Conservation (phyloP, 1,140 invertebrate species). For the Achroia grisella region DNA sequence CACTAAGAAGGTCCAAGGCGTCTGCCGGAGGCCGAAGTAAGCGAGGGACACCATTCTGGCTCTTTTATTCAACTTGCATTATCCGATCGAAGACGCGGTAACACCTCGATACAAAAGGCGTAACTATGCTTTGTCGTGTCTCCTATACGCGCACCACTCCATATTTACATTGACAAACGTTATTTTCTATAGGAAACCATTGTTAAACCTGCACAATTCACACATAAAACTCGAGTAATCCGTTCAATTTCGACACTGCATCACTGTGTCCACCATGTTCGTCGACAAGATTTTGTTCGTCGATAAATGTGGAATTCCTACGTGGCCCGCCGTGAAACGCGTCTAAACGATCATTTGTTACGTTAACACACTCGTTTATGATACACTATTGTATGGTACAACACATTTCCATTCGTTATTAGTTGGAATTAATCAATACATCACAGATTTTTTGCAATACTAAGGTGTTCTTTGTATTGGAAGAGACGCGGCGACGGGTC, state of each 20-base stretch:
- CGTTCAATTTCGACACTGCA: constrained; percentile 39
- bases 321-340: constrained; percentile 51
- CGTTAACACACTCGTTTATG: constrained; percentile 2
- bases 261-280: constrained; percentile 61
- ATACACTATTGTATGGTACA: constrained; percentile 13
- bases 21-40: constrained; percentile 57
- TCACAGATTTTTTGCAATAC: constrained; percentile 72
- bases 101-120: constrained; percentile 1
- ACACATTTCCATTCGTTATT: constrained; percentile 40
- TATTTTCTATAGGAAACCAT: constrained; percentile 24
- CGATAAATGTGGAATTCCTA: constrained; percentile 72
- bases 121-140: not conserved
- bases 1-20: constrained; percentile 71
- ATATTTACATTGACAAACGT: constrained; percentile 48
- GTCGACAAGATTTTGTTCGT: constrained; percentile 65
- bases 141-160: constrained; percentile 46
- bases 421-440: constrained; percentile 73
- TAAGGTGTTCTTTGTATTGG: constrained; percentile 69
- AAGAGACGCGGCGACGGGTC: constrained; percentile 33
- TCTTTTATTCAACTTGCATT: constrained; percentile 46
- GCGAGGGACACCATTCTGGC: constrained; percentile 63
- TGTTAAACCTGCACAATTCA: constrained; percentile 41
- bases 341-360: constrained; percentile 30
- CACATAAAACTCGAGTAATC: constrained; percentile 50
- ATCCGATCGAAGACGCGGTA: constrained; percentile 32